A percentile compares a stretch with the other conserved stretches of the same genome.
Evolutionary conservation across 1,140 invertebrate species (phyloP).

Genomic region (Drosophila serrata): DNA sequence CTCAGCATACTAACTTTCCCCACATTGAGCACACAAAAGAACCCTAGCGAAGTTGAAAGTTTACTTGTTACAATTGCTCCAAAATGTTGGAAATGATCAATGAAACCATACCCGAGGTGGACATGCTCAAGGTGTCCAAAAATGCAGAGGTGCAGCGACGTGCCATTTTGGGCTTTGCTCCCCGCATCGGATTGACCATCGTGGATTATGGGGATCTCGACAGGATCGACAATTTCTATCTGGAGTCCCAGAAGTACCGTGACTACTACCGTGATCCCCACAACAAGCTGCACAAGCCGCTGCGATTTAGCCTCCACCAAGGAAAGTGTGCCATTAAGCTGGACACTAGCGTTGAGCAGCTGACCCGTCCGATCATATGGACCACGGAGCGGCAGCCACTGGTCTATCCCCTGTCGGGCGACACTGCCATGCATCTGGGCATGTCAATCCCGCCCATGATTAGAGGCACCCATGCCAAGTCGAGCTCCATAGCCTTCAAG

Average conservation of each 20-base stretch:
- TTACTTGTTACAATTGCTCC: not conserved
- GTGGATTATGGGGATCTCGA: conserved; percentile 67
- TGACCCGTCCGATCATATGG: conserved; percentile 53
- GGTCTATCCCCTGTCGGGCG: conserved; percentile 40
- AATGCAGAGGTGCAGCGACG: conserved; percentile 43
- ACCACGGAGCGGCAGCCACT: conserved; percentile 31
- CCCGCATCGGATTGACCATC: conserved; percentile 56
- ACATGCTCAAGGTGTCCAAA: conserved; percentile 66
- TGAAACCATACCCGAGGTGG: conserved; percentile 60
- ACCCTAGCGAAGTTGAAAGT: not conserved
- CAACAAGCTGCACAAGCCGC: conserved; percentile 55
- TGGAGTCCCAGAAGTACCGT: conserved; percentile 68
- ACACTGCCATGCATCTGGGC: conserved; percentile 44
- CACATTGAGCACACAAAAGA: not conserved
- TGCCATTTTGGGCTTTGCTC: conserved; percentile 64
- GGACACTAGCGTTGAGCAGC: conserved; percentile 40
- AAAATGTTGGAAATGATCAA: conserved; percentile 19
- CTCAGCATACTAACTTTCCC: not conserved
- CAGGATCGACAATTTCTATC: conserved; percentile 72
- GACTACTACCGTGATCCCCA: conserved; percentile 80
- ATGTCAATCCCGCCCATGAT: conserved; percentile 18
- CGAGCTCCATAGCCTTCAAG: conserved; percentile 46
- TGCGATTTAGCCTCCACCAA: conserved; percentile 33
- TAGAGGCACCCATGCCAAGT: conserved; percentile 29
- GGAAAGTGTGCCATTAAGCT: conserved; percentile 59